Evolutionary conservation across 2,113 vertebrate species (phyloP).

Genomic region (Erpornis zantholeuca): DNA sequence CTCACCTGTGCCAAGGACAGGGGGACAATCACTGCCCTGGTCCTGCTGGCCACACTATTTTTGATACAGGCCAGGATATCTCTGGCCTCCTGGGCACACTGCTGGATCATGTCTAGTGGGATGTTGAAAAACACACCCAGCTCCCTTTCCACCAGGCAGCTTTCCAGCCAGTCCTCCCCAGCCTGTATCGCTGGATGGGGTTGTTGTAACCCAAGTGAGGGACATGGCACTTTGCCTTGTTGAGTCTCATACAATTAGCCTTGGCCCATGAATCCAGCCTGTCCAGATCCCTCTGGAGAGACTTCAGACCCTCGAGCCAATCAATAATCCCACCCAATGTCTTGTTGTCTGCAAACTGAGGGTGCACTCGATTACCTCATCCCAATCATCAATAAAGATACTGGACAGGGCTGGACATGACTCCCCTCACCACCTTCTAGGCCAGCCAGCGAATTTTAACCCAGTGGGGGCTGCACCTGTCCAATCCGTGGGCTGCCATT

Average conservation of each 20-base stretch:
- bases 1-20: background rate
- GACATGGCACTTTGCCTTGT: background rate
- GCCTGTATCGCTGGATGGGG: fast-evolving
- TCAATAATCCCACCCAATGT: too few species aligned
- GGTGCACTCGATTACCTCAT: fast-evolving
- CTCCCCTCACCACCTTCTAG: background rate
- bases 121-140: fast-evolving
- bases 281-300: background rate
- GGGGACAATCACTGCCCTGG: background rate
- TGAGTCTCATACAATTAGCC: background rate
- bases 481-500: background rate
- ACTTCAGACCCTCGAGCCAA: background rate
- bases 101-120: background rate
- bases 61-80: background rate
- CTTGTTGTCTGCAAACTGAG: background rate
- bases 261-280: background rate
- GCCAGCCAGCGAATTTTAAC: background rate
- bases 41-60: background rate
- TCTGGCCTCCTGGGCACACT: background rate
- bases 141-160: background rate
- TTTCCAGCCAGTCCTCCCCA: background rate
- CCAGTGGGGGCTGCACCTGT: fast-evolving
- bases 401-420: background rate
- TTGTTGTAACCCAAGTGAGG: background rate
- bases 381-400: background rate